These are phyloP conservation scores for Grapholita molesta DNA, from an alignment of 1,140 invertebrate species.

Conservation along the genomic window DNA sequence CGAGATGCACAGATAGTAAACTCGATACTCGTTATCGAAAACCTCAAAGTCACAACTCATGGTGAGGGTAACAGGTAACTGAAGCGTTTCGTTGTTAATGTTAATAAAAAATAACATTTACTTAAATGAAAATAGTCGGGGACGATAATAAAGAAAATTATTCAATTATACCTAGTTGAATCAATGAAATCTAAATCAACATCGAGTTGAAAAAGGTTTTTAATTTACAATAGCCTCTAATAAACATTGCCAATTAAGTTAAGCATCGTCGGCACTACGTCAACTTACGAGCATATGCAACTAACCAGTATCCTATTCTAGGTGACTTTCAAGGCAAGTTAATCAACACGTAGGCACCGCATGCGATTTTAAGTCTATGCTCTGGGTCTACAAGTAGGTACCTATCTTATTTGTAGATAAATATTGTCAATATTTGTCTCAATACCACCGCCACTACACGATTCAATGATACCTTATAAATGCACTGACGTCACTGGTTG, in stretches of 20 bases:
- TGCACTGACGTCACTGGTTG: background rate
- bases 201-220: too few relatives aligned
- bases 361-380: background rate
- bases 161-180: too few relatives aligned
- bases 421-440: background rate
- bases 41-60: too few relatives aligned
- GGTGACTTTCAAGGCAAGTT: constrained; percentile 1
- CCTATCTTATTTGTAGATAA: background rate
- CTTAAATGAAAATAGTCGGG: too few relatives aligned
- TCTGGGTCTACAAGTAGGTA: background rate
- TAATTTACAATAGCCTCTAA: too few relatives aligned
- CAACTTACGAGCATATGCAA: background rate
- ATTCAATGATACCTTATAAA: background rate
- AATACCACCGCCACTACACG: background rate
- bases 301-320: background rate
- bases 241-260: background rate
- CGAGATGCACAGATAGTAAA: too few relatives aligned
- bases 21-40: too few relatives aligned
- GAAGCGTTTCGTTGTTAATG: too few relatives aligned
- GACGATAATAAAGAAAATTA: too few relatives aligned
- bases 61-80: too few relatives aligned
- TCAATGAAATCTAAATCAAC: too few relatives aligned
- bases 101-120: too few relatives aligned
- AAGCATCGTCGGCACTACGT: background rate
- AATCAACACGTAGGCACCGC: background rate